phyloP scores from a whole-genome alignment of 2,113 vertebrate genomes.

The Zeus faber region DNA sequence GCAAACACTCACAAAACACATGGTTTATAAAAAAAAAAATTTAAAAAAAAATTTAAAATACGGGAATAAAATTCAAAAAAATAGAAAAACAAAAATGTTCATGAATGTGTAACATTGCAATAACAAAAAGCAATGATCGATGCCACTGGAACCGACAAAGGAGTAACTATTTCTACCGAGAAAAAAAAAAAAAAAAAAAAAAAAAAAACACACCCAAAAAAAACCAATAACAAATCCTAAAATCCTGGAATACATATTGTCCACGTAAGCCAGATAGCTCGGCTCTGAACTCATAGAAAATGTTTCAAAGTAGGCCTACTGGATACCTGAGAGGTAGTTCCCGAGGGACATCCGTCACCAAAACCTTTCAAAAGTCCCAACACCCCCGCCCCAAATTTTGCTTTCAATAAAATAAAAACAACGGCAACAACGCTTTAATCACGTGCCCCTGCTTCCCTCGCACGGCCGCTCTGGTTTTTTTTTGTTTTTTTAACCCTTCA shows the following conservation, averaged over 20 bases:
- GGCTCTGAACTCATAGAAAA: conserved; percentile 60
- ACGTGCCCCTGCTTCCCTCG: no score
- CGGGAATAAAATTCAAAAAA: neutral
- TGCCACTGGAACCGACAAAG: conserved; percentile 62
- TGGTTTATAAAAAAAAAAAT: conserved; percentile 1
- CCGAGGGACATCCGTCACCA: conserved; percentile 49
- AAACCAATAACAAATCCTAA: no score
- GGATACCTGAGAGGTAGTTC: conserved; percentile 77
- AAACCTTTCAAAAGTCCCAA: conserved; percentile 54
- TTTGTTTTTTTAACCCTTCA: conserved; percentile 55
- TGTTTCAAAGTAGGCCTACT: conserved; percentile 66
- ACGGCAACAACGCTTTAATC: no score
- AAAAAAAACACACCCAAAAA: no score
- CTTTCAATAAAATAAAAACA: conserved; percentile 21
- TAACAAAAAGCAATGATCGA: conserved; percentile 62
- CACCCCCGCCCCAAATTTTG: conserved; percentile 37
- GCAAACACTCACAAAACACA: neutral
- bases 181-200: conserved; percentile 40
- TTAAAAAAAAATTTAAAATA: conserved; percentile 39
- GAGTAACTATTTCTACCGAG: conserved; percentile 58
- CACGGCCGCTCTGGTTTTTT: no score
- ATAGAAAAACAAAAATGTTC: conserved; percentile 40
- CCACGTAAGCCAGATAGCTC: conserved; percentile 62
- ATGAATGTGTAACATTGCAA: conserved; percentile 70
- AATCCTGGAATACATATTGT: conserved; percentile 61